A percentile compares a stretch with the other conserved stretches of the same genome.
Conservation (phyloP, 1,140 invertebrate genomes). For the Bombus affinis region DNA sequence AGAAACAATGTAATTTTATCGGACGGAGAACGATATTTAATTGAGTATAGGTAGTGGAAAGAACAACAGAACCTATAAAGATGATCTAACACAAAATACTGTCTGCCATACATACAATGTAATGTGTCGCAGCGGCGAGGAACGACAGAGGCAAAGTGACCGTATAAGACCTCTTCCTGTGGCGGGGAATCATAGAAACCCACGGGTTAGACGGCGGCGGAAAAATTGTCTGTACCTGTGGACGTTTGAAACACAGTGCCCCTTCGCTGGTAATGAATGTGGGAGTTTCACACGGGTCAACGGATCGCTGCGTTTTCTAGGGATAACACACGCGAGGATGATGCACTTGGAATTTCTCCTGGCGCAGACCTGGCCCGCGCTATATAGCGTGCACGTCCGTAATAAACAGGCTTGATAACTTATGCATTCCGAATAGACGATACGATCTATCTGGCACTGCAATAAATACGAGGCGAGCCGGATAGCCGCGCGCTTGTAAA, state of each 20-base stretch:
- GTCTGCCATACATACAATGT: no score
- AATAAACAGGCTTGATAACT: slow-evolving; percentile 71
- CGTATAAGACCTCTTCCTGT: slow-evolving; percentile 51
- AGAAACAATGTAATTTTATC: no score
- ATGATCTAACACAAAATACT: no score
- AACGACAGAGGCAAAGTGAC: slow-evolving; percentile 32
- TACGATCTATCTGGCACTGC: slow-evolving; percentile 65
- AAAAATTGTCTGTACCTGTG: slow-evolving; percentile 69
- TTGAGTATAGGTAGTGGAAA: no score
- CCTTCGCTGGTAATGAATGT: slow-evolving; percentile 64
- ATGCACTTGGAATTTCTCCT: slow-evolving; percentile 60
- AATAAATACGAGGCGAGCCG: slow-evolving; percentile 61
- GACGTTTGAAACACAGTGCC: slow-evolving; percentile 67
- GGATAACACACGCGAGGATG: slow-evolving; percentile 60
- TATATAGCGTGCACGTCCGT: slow-evolving; percentile 58
- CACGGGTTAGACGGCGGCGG: slow-evolving; percentile 43
- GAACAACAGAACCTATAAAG: background rate
- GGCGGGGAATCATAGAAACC: slow-evolving; percentile 61
- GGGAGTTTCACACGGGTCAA: slow-evolving; percentile 71
- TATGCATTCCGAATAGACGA: slow-evolving; percentile 66
- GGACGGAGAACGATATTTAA: no score
- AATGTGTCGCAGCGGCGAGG: no score
- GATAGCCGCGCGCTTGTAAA: slow-evolving; percentile 55
- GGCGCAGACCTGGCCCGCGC: slow-evolving; percentile 33
- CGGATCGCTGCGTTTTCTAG: slow-evolving; percentile 69